phyloP scores from a whole-genome alignment of 2,113 vertebrate species.

The Falco punctatus region DNA sequence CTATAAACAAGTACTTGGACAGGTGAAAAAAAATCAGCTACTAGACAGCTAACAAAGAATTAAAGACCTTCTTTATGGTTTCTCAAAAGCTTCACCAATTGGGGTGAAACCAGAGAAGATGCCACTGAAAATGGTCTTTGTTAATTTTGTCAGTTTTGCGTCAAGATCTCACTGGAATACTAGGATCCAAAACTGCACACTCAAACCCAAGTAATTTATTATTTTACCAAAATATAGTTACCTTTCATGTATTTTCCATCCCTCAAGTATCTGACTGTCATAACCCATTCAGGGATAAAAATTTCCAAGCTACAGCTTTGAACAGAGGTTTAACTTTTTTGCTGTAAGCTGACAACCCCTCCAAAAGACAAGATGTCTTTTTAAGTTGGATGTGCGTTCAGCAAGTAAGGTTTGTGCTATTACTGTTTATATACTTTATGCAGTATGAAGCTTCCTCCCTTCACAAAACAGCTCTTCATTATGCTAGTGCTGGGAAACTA shows the following conservation, averaged over 20 bases:
- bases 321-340: neutral
- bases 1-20: neutral
- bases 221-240: neutral
- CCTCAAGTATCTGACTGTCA: neutral
- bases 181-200: neutral
- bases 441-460: neutral
- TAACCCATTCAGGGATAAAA: neutral
- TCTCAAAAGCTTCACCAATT: neutral
- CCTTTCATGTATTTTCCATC: neutral
- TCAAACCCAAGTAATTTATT: neutral
- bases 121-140: neutral
- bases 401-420: neutral
- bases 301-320: neutral
- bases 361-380: neutral
- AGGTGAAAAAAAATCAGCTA: neutral
- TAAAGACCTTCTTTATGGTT: neutral
- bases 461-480: neutral
- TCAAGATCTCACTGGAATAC: neutral
- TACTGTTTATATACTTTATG: neutral
- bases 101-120: neutral
- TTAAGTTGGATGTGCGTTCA: neutral
- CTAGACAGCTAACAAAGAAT: neutral
- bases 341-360: neutral
- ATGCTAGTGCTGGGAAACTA: neutral
- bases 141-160: neutral